Conservation (phyloP, 2,888 invertebrate species). For the Noctua janthe region DNA sequence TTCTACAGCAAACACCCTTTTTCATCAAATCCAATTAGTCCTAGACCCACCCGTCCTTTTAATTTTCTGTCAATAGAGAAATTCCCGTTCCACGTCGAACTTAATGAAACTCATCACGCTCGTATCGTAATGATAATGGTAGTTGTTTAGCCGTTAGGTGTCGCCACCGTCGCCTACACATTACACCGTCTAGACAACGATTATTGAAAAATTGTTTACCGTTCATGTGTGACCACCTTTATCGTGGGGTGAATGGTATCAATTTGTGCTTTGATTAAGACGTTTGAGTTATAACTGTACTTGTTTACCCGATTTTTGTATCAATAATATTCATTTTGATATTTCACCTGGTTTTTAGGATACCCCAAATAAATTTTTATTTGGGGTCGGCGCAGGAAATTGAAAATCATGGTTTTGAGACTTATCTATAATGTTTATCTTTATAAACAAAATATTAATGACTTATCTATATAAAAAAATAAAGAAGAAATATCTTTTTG, state of each 20-base stretch:
- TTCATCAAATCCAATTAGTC: constrained; percentile 44
- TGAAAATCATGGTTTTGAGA: not conserved
- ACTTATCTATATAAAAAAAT: not conserved
- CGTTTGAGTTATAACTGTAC: not conserved
- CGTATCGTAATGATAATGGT: constrained; percentile 62
- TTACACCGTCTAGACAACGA: constrained; percentile 78
- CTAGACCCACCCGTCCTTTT: constrained; percentile 27
- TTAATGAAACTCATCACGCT: constrained; percentile 61
- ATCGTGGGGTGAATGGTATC: constrained; percentile 48
- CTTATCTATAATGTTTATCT: too few relatives aligned
- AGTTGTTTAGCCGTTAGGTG: constrained; percentile 62
- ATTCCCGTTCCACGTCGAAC: constrained; percentile 25
- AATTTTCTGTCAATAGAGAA: constrained; percentile 50
- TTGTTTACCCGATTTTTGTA: not conserved
- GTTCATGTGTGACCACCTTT: constrained; percentile 64
- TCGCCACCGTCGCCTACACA: constrained; percentile 67
- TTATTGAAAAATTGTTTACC: constrained; percentile 72
- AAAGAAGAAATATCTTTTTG: not conserved
- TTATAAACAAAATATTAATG: too few relatives aligned
- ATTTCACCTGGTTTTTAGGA: too few relatives aligned
- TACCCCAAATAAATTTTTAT: too few relatives aligned
- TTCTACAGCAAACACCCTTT: not conserved
- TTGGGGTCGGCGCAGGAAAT: too few relatives aligned
- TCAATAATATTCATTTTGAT: not conserved
- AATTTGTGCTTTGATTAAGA: constrained; percentile 60